Percentiles rank a stretch among this genome's conserved stretches.
phyloP scores from a whole-genome alignment of 2,888 invertebrate species.

The Melikaiella ostensackeni region DNA sequence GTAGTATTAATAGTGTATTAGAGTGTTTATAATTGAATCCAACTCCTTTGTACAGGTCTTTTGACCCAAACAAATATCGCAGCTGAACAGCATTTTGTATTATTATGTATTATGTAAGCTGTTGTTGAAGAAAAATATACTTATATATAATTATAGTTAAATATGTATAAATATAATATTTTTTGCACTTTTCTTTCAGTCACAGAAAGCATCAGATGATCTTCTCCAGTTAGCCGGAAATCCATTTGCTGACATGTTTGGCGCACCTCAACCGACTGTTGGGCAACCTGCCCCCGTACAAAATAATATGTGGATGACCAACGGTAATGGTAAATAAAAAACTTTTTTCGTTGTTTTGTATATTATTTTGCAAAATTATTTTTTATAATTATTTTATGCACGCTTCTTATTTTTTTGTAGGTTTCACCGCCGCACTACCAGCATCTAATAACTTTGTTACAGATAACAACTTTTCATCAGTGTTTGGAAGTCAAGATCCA shows the following conservation, averaged over 20 bases:
- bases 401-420: slow-evolving; percentile 70
- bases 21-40: no score
- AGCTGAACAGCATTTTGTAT: no score
- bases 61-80: no score
- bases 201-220: slow-evolving; percentile 90
- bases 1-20: no score
- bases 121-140: no score
- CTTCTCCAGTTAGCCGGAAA: slow-evolving; percentile 90
- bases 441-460: slow-evolving; percentile 85
- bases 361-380: slow-evolving; percentile 49
- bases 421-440: slow-evolving; percentile 73
- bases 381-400: slow-evolving; percentile 51
- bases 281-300: slow-evolving; percentile 69
- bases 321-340: slow-evolving; percentile 78
- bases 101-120: no score
- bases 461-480: slow-evolving; percentile 92
- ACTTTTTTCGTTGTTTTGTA: slow-evolving; percentile 43
- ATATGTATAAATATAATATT: slow-evolving; percentile 1
- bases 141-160: no score
- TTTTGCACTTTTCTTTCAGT: slow-evolving; percentile 57
- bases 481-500: slow-evolving; percentile 85
- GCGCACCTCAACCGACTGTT: slow-evolving; percentile 75
- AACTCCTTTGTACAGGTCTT: no score
- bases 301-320: slow-evolving; percentile 80
- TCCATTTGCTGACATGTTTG: slow-evolving; percentile 93